Conservation (phyloP, 2,888 invertebrate genomes). For the Sminthurides aquaticus region DNA sequence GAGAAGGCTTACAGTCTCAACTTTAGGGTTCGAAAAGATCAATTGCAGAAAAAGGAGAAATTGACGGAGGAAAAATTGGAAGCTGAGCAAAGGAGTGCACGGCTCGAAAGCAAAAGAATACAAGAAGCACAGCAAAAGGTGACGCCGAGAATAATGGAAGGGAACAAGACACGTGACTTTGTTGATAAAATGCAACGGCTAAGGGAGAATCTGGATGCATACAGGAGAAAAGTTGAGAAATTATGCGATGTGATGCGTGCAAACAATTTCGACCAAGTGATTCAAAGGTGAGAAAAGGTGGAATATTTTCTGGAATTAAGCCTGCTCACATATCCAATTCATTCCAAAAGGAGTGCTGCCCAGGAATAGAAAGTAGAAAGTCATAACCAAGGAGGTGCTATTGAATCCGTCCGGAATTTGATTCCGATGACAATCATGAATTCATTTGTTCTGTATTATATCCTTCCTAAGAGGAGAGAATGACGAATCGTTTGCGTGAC, state of each 20-base stretch:
- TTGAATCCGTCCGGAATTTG: too few species aligned
- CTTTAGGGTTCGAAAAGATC: slow-evolving; percentile 9
- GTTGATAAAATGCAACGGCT: slow-evolving; percentile 2
- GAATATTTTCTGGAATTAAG: not conserved
- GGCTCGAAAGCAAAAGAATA: slow-evolving; percentile 8
- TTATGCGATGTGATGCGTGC: slow-evolving; percentile 12
- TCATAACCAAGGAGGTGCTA: too few species aligned
- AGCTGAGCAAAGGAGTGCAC: slow-evolving; percentile 8
- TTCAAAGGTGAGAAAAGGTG: slow-evolving; percentile 7
- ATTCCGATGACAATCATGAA: too few species aligned
- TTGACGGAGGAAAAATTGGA: slow-evolving; percentile 12
- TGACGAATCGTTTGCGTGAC: too few species aligned
- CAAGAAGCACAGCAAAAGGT: slow-evolving; percentile 5
- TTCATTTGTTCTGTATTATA: too few species aligned
- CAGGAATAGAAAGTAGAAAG: too few species aligned
- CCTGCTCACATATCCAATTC: too few species aligned
- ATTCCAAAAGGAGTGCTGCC: too few species aligned
- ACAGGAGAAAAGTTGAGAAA: not conserved
- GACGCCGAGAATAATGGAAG: not conserved
- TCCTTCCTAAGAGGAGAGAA: too few species aligned
- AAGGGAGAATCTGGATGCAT: slow-evolving; percentile 1
- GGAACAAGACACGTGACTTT: not conserved
- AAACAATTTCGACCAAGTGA: slow-evolving; percentile 11
- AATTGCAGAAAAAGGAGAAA: slow-evolving; percentile 14
- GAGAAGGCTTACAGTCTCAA: slow-evolving; percentile 15